Evolutionary conservation across 2,113 vertebrate species (phyloP), one percentile per base, ranked within the genome.

Genomic region (Numenius arquata): DNA sequence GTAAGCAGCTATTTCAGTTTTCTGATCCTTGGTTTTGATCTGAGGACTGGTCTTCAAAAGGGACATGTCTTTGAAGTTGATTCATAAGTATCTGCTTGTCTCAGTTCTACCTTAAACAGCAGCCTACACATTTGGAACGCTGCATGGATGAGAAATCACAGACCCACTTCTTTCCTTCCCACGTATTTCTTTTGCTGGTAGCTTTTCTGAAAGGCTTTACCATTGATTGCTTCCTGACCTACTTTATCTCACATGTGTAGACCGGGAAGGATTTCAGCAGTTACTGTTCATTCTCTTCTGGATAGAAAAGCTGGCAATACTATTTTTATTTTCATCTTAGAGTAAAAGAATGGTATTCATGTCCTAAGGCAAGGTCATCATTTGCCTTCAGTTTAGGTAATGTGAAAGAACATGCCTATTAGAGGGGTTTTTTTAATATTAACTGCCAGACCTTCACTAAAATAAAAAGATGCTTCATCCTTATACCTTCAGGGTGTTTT

Each of bases 151-250:
- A 94, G 66, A 89, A 95, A 89, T 78, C 80, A 75, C 70, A 82
- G n/a, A 43, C 80, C 84, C 29, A 23, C 38, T 89, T 78, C 61
- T 88, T 96, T 86, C 20, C 38, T 92, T 95, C 89, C 66, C 73
- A 72, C 10, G 4, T 67, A 19, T 91, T 85, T 96, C 23, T 72
- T 94, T 89, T 61, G 45, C 75, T 88, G 63, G 27, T 94, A 70
- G 63, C 58, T 95, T 80, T 96, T 77, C 86, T 84, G 80, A 90
- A 84, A 90, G 79, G 17, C 47, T 92, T 92, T 92, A 55, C 55
- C 79, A 84, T 77, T 92, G 77, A 85, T 71, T 95, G 48, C 48
- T 89, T 91, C 89, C 56, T 95, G 89, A 90, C 68, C 80, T 92
- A 94, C 81, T 95, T 95, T 89, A 63, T 90, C 91, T 94, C 23